Percentiles rank a stretch among this genome's conserved stretches.
Evolutionary conservation across 2,888 invertebrate species (phyloP).

Genomic region (Rhagonycha lutea): DNA sequence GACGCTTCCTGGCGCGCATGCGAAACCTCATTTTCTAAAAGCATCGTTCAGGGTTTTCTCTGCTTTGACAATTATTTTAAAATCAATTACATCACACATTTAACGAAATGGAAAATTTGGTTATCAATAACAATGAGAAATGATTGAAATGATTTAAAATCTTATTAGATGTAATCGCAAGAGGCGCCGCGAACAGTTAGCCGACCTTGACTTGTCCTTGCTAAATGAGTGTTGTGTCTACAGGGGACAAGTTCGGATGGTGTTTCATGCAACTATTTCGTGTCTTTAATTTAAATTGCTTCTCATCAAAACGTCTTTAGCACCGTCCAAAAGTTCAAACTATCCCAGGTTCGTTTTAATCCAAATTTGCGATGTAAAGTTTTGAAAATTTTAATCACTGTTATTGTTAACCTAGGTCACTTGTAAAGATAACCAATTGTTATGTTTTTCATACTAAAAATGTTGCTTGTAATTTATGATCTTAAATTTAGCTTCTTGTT

Average conservation of each 20-base stretch:
- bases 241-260: constrained; percentile 43
- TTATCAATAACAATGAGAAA: background rate
- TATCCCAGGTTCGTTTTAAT: background rate
- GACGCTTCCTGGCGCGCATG: background rate
- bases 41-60: background rate
- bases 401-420: background rate
- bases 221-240: constrained; percentile 46
- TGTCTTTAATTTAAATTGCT: constrained; percentile 30
- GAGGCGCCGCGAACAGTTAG: constrained; percentile 56
- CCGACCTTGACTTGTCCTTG: constrained; percentile 55
- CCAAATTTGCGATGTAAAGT: background rate
- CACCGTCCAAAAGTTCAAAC: background rate
- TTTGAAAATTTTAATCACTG: background rate
- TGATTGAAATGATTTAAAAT: background rate
- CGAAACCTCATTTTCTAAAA: background rate
- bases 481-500: background rate
- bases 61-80: background rate
- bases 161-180: constrained; percentile 41
- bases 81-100: background rate
- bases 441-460: background rate
- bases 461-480: background rate
- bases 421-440: background rate
- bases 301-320: background rate
- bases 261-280: constrained; percentile 30
- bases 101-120: background rate